Percentiles rank a stretch among this genome's conserved stretches.
Evolutionary conservation across 2,888 invertebrate species (phyloP).

Genomic region (Drosophila flavopinicola): DNA sequence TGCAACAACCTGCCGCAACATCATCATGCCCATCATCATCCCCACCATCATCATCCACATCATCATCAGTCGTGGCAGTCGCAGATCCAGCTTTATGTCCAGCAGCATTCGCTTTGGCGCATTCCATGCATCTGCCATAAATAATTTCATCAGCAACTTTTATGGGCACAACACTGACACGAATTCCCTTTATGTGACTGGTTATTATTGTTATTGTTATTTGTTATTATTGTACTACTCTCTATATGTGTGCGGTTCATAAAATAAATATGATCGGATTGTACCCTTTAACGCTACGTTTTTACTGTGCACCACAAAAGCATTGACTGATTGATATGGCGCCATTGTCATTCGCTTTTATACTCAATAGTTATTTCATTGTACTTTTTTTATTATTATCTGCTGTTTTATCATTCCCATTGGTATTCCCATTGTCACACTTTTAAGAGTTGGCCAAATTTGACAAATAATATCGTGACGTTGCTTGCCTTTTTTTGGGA

Average conservation of each 20-base stretch:
- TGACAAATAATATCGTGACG: conserved; percentile 32
- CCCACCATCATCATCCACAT: conserved; percentile 13
- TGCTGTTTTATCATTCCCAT: conserved; percentile 23
- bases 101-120: conserved; percentile 8
- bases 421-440: conserved; percentile 42
- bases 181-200: conserved; percentile 26
- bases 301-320: conserved; percentile 38
- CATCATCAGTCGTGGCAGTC: conserved; percentile 4
- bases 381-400: conserved; percentile 43
- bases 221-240: conserved; percentile 44
- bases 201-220: conserved; percentile 26
- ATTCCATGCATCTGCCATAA: conserved; percentile 70
- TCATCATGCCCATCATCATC: conserved; percentile 29
- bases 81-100: neutral
- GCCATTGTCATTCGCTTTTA: conserved; percentile 70
- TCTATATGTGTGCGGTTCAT: conserved; percentile 44
- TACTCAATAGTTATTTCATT: too few species aligned
- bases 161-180: conserved; percentile 34
- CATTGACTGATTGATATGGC: conserved; percentile 70
- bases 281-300: conserved; percentile 16
- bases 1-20: conserved; percentile 19
- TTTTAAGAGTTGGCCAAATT: conserved; percentile 4
- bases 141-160: conserved; percentile 70
- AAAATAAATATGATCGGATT: conserved; percentile 13
- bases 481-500: conserved; percentile 6